Conservation (phyloP, 2,888 invertebrate genomes). For the Alitta virens region DNA sequence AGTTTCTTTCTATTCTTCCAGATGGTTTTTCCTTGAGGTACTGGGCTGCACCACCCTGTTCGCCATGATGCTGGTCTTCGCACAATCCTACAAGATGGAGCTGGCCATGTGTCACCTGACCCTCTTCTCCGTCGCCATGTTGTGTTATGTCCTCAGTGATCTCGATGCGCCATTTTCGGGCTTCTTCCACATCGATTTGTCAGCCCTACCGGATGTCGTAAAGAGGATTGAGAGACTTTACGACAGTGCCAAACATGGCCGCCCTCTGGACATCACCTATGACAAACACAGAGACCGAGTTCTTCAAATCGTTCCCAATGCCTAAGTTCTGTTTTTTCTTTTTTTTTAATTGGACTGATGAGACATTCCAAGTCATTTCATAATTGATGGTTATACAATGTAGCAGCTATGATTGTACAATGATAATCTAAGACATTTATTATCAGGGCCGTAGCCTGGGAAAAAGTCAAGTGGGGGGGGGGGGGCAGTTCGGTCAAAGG, state of each 20-base stretch:
- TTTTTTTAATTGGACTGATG: too few species aligned
- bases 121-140: conserved; percentile 32
- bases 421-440: too few species aligned
- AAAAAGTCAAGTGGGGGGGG: too few species aligned
- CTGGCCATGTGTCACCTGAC: conserved; percentile 41
- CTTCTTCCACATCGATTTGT: conserved; percentile 42
- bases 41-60: conserved; percentile 40
- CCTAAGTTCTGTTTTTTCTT: too few species aligned
- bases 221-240: conserved; percentile 32
- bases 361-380: too few species aligned
- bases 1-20: too few species aligned
- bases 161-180: conserved; percentile 41
- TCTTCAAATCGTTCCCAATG: too few species aligned
- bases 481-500: too few species aligned
- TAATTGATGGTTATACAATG: too few species aligned
- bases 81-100: conserved; percentile 36
- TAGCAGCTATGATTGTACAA: too few species aligned
- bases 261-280: conserved; percentile 1
- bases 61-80: conserved; percentile 36
- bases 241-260: conserved; percentile 24
- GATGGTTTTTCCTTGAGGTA: conserved; percentile 42
- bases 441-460: too few species aligned
- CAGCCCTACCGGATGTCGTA: conserved; percentile 36
- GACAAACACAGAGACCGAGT: background rate
- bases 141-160: conserved; percentile 38